Base-by-base conservation (phyloP, 1,140 invertebrate species). In the Neodiprion fabricii region DNA sequence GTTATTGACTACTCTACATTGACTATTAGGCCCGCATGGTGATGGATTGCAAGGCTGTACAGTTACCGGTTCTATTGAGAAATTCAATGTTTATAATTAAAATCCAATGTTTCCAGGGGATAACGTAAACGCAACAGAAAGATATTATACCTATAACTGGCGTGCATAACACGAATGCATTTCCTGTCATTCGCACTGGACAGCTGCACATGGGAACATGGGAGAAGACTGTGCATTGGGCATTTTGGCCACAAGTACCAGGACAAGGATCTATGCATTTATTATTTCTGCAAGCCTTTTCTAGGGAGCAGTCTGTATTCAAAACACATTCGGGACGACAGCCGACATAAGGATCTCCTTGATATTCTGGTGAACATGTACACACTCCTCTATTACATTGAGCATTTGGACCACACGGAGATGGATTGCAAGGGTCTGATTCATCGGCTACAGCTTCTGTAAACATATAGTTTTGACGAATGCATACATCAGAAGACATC, bases 251-350 rank as follows among this genome's bases (percentile, higher is more conserved):
- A 80, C 94, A 95, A 12, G 91, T 88, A 65, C 92, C 92, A 1
- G 89, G 89, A 80, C 93, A 94, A 17, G 94, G 94, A 85, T 94
- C 91, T 17, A 86, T 85, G 82, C 93, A 94, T 82, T 93, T 93
- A 75, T 88, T 89, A 78, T 90, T 88, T 65, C 91, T 86, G 75
- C 93, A 94, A 71, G 92, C 91, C 76, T 89, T 90, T 76, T 91
- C 86, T 61, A 85, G 82, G 0, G 90, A 76, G 83, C 94, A 95
- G 75, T 94, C 93, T 2, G 88, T 84, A 81, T 91, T 90, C 1
- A 89, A 69, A 9, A 90, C 88, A 82, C 92, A 93, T 81, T 94
- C 92, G 5, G 92, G 92, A 72, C 91, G 84, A 81, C 93, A 94
- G 75, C 86, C 88, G 68, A 87, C 86, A 76, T 94, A 93, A 21